These are phyloP conservation scores for Nemurella pictetii DNA, from an alignment of 2,888 invertebrate species.

Conservation along the genomic window DNA sequence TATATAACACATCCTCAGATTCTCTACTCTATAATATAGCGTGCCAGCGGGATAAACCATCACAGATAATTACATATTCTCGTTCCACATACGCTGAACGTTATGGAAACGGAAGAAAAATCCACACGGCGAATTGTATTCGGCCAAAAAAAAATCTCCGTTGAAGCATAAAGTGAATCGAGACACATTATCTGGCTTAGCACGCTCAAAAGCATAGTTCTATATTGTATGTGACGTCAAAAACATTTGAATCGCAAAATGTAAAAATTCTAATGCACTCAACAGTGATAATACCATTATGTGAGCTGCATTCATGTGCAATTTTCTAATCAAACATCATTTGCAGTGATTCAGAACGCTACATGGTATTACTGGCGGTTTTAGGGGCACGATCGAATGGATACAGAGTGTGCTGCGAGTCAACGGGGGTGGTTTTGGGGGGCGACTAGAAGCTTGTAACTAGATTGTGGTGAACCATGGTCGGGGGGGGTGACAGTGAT, in stretches of 20 bases:
- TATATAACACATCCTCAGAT: background rate
- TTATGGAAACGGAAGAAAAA: background rate
- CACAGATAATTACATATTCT: background rate
- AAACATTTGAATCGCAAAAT: background rate
- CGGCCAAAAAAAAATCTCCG: background rate
- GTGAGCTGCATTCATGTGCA: background rate
- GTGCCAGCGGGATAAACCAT: background rate
- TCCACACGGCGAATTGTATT: background rate
- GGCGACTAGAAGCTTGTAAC: background rate
- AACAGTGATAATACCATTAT: background rate
- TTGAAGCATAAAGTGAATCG: background rate
- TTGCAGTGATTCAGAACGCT: background rate
- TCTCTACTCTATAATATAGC: background rate
- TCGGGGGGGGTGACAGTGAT: background rate
- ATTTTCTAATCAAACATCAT: constrained; percentile 2
- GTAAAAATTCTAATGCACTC: background rate
- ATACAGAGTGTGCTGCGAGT: background rate
- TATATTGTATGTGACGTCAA: background rate
- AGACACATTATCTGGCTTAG: background rate
- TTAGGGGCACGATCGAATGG: background rate
- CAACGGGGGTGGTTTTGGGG: background rate
- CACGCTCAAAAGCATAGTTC: background rate
- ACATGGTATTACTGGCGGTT: background rate
- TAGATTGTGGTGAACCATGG: background rate
- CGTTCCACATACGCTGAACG: background rate